Evolutionary conservation across 2,888 invertebrate genomes (phyloP).

Genomic region (Cancer borealis): DNA sequence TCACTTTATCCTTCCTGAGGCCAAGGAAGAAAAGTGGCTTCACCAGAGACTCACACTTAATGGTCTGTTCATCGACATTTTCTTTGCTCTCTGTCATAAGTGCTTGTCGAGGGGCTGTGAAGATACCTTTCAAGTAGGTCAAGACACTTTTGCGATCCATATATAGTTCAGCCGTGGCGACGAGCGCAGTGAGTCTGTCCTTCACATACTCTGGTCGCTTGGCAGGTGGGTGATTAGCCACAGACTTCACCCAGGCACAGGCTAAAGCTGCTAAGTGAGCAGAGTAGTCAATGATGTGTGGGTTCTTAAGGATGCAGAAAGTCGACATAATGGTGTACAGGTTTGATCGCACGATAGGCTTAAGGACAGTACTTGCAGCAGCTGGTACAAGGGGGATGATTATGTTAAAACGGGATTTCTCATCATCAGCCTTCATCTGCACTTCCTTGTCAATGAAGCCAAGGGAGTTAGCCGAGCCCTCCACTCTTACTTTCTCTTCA

Average conservation of each 20-base stretch:
- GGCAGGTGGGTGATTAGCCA: constrained; percentile 48
- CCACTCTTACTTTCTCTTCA: constrained; percentile 48
- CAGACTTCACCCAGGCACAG: constrained; percentile 70
- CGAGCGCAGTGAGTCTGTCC: constrained; percentile 50
- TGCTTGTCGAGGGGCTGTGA: constrained; percentile 56
- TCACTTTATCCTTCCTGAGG: constrained; percentile 57
- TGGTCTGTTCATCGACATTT: neutral
- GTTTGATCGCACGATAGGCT: constrained; percentile 63
- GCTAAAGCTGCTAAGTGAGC: constrained; percentile 72
- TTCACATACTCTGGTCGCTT: constrained; percentile 63
- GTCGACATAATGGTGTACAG: constrained; percentile 67
- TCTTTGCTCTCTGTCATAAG: constrained; percentile 72
- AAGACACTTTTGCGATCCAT: constrained; percentile 60
- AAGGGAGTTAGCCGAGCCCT: neutral
- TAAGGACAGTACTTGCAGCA: constrained; percentile 44
- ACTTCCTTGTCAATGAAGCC: constrained; percentile 61
- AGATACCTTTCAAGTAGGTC: constrained; percentile 58
- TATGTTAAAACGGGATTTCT: constrained; percentile 63
- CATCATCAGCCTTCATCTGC: constrained; percentile 53
- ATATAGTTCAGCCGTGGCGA: constrained; percentile 68
- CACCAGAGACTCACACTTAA: constrained; percentile 72
- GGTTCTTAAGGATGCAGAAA: constrained; percentile 72
- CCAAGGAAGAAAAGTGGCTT: constrained; percentile 68
- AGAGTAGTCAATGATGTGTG: constrained; percentile 68
- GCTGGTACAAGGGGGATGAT: constrained; percentile 69